Percentiles rank a stretch among this genome's conserved stretches.
Conservation (phyloP, 1,140 invertebrate species). For the Pentalonia nigronervosa region DNA sequence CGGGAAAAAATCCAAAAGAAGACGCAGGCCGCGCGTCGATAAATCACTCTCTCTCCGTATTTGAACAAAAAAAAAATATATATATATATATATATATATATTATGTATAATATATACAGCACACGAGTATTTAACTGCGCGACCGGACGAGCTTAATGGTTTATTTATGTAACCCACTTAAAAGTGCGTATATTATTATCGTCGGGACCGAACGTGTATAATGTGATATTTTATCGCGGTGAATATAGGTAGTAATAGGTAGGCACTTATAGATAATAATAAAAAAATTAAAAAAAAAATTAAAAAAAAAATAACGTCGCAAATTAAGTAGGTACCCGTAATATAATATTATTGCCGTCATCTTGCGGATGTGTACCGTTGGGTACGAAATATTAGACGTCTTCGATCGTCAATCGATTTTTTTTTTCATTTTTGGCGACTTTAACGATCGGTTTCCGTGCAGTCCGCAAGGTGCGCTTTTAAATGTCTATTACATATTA, state of each 20-base stretch:
- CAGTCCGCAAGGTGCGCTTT: background rate
- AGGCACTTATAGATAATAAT: background rate
- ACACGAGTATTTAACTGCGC: conserved; percentile 37
- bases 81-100: background rate
- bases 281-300: background rate
- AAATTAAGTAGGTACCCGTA: background rate
- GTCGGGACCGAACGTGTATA: background rate
- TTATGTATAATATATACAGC: background rate
- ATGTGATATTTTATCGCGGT: background rate
- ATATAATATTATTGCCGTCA: background rate
- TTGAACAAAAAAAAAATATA: background rate
- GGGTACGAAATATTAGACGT: background rate
- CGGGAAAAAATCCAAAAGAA: conserved; percentile 23
- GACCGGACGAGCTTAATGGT: conserved; percentile 48
- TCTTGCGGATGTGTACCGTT: background rate
- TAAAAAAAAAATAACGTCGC: background rate
- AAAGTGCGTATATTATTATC: background rate
- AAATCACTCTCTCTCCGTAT: conserved; percentile 45
- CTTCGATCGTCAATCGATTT: background rate
- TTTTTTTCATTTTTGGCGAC: conserved; percentile 16
- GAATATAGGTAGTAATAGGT: background rate
- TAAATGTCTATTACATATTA: background rate
- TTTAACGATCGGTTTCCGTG: conserved; percentile 33
- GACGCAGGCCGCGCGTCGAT: background rate
- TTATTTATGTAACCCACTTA: conserved; percentile 55